Evolutionary conservation across 2,113 vertebrate species (phyloP).

Genomic region (Campylomormyrus numenius): DNA sequence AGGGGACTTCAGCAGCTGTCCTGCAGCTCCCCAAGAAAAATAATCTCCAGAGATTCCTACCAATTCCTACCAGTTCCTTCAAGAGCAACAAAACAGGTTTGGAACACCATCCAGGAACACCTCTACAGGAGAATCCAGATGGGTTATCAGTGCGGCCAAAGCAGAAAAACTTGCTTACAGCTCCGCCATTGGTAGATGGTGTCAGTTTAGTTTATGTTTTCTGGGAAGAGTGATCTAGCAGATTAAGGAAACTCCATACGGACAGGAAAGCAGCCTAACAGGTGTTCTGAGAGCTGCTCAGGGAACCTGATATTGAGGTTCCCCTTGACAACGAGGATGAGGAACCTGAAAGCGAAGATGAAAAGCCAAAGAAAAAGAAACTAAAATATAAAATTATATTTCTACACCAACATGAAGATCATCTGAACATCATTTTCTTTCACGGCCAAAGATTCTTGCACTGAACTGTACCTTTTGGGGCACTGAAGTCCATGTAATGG

Average conservation of each 20-base stretch:
- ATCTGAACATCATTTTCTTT: background rate
- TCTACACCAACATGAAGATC: background rate
- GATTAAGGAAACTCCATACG: background rate
- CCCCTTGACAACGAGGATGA: constrained; percentile 97
- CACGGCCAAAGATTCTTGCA: background rate
- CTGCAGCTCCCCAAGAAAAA: constrained; percentile 83
- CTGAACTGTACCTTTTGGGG: background rate
- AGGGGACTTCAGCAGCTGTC: constrained; percentile 82
- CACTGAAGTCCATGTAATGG: background rate
- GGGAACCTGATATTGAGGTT: constrained; percentile 94
- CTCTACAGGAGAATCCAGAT: constrained; percentile 45
- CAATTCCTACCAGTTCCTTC: constrained; percentile 91
- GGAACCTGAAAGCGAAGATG: constrained; percentile 95
- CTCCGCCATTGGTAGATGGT: background rate
- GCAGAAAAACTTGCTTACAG: constrained; percentile 42
- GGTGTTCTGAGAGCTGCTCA: constrained; percentile 90
- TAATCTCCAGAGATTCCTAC: constrained; percentile 92
- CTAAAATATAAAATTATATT: constrained; percentile 60
- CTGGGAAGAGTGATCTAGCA: background rate
- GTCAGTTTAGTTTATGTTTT: background rate
- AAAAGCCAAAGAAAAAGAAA: constrained; percentile 98
- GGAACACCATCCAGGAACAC: constrained; percentile 87
- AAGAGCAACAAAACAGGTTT: constrained; percentile 98
- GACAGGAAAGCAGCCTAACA: constrained; percentile 34
- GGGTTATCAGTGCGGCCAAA: constrained; percentile 94